These are phyloP conservation scores for Parnassius orleans DNA, from an alignment of 2,888 invertebrate genomes.

Conservation along the genomic window DNA sequence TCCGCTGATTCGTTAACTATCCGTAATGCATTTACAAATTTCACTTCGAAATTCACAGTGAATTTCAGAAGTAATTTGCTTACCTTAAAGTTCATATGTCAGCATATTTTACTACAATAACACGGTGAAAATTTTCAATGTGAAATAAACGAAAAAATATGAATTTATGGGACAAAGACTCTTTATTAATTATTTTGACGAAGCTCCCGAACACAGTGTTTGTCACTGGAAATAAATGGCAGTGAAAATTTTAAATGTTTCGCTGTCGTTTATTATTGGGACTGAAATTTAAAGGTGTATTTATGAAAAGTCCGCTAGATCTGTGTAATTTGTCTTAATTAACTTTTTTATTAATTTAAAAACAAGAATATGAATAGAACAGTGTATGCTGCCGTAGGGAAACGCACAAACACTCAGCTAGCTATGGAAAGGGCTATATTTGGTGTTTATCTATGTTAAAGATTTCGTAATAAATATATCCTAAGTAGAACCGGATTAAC, in stretches of 20 bases:
- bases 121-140: conserved; percentile 15
- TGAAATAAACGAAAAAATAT: conserved; percentile 18
- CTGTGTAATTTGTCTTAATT: conserved; percentile 17
- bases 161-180: conserved; percentile 24
- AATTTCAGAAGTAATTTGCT: conserved; percentile 10
- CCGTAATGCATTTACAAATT: conserved; percentile 4
- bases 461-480: no score
- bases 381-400: no score
- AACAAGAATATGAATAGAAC: no score
- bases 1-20: conserved; percentile 2
- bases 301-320: conserved; percentile 8
- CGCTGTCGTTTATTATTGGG: conserved; percentile 8
- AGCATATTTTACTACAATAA: conserved; percentile 19
- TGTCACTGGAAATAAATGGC: conserved; percentile 21
- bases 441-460: no score
- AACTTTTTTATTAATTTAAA: not conserved
- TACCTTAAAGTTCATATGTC: conserved; percentile 16
- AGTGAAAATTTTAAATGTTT: conserved; percentile 9
- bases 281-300: conserved; percentile 8
- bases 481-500: no score
- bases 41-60: conserved; percentile 2
- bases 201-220: conserved; percentile 14
- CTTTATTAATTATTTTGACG: conserved; percentile 26
- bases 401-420: no score
- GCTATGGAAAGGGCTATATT: no score